Base-by-base conservation (phyloP, 2,113 vertebrate genomes). In the Miniopterus natalensis region DNA sequence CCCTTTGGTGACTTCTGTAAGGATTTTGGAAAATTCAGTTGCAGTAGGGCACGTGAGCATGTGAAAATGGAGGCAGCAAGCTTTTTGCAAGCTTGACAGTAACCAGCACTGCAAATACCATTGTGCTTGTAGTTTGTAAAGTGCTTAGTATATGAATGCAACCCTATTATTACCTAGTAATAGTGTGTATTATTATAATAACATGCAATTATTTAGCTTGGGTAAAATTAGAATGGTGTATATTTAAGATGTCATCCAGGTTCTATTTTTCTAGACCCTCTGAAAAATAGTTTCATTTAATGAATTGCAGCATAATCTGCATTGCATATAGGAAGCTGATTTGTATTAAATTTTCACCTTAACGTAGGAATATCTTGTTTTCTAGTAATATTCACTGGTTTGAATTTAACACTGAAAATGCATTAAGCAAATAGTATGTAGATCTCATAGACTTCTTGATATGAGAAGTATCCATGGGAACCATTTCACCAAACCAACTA, bases 181-280 rank as follows among this genome's bases (percentile, higher is more conserved):
- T 97, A 57, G 79, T 96, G 79, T 96, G 89, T 95, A 89, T 96
- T 94, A 95, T 96, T 96, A 95, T 96, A 96, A 97, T 95, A 97
- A 90, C 93, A 93, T 97, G 27, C 94, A 98, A 96, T 98, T 97
- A 98, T 98, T 97, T 96, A 96, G 96, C 97, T 96, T 96, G 97
- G 96, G 95, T 97, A 96, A 98, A 97, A 97, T 96, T 89, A 96
- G 96, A 98, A 96, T 92, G 83, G 51, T 80, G 0, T 94, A 31
- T 96, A 94, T 94, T 96, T 96, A 96, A 97, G 74, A 83, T 94
- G 89, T 95, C 92, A 96, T 84, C 89, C 59, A 71, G 74, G 83
- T 95, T 95, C 93, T 96, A 65, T 90, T 96, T 97, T 96, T 87
- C 29, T 65, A 71, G 63, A 61, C 29, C 63, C 42, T 77, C 77